phyloP scores from a whole-genome alignment of 2,888 invertebrate genomes.

The Actias luna region DNA sequence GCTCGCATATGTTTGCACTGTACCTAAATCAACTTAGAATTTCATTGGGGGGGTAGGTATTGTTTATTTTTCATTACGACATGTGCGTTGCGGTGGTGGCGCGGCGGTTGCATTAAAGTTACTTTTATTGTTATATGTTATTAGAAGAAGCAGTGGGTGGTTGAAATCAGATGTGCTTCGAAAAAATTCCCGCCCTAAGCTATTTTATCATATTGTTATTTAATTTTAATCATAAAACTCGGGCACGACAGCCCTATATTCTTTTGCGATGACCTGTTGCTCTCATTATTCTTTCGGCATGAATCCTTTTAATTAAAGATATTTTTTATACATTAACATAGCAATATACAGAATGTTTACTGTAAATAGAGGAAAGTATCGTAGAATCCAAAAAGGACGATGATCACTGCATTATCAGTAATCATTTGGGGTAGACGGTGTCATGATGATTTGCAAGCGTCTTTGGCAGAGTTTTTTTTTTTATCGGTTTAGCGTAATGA shows the following conservation, averaged over 20 bases:
- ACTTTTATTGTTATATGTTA: conserved; percentile 28
- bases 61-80: conserved; percentile 60
- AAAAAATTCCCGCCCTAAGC: background rate
- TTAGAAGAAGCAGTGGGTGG: conserved; percentile 13
- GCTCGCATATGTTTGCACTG: conserved; percentile 45
- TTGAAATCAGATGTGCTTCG: conserved; percentile 16
- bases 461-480: no score
- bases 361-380: no score
- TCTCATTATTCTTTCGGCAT: background rate
- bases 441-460: no score
- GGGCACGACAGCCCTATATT: conserved; percentile 1
- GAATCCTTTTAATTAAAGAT: no score
- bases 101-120: conserved; percentile 29
- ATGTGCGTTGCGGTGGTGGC: conserved; percentile 33
- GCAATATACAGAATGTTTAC: no score
- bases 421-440: no score
- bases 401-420: no score
- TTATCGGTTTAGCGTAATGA: no score
- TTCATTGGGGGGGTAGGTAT: conserved; percentile 21
- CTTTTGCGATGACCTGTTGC: background rate
- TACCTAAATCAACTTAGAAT: conserved; percentile 49
- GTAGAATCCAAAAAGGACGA: no score
- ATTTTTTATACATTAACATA: no score
- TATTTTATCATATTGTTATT: conserved; percentile 6
- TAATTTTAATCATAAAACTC: background rate